Evolutionary conservation across 2,113 vertebrate species (phyloP).

Genomic region (Syrrhaptes paradoxus): DNA sequence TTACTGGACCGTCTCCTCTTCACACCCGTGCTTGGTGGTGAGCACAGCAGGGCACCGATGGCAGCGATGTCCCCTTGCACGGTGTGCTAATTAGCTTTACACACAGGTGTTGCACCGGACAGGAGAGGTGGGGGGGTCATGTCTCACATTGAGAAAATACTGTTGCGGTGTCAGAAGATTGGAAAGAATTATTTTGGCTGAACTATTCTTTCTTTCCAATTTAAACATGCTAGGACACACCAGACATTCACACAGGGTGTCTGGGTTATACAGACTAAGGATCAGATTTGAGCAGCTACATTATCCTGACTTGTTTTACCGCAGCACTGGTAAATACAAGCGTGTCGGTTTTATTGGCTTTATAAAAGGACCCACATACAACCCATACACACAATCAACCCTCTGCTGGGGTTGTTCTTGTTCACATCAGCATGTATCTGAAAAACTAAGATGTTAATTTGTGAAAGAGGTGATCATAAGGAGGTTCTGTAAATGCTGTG

Average conservation of each 20-base stretch:
- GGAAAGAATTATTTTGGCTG: not conserved
- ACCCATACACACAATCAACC: too few species aligned
- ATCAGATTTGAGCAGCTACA: not conserved
- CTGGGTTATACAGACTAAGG: not conserved
- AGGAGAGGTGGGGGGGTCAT: too few species aligned
- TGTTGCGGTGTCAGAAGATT: not conserved
- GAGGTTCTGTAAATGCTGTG: not conserved
- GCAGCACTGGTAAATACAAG: not conserved
- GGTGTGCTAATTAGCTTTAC: not conserved
- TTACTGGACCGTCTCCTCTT: not conserved
- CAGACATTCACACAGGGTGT: not conserved
- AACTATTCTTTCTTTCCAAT: not conserved
- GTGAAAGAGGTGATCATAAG: not conserved
- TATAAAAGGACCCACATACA: not conserved
- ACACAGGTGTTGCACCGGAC: not conserved
- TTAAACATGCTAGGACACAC: not conserved
- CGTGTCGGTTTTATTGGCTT: not conserved
- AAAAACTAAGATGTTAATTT: not conserved
- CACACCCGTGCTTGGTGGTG: rapidly evolving
- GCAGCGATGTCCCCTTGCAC: rapidly evolving
- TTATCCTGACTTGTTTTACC: not conserved
- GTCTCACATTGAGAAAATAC: not conserved
- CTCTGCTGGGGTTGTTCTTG: not conserved
- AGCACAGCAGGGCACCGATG: too few species aligned
- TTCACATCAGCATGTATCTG: not conserved